phyloP scores from a whole-genome alignment of 2,113 vertebrate genomes.

The Passer montanus region DNA sequence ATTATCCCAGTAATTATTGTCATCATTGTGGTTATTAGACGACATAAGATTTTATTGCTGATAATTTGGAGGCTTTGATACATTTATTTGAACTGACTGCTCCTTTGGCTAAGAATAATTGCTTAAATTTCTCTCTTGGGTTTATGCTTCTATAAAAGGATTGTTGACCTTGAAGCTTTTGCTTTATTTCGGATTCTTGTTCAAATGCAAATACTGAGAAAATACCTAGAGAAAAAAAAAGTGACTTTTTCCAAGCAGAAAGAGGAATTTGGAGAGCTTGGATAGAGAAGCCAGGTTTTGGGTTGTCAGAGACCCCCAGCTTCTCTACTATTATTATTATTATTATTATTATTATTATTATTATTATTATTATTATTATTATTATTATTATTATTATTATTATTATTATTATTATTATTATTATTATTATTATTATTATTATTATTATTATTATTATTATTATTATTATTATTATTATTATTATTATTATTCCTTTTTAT shows the following conservation, averaged over 20 bases:
- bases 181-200: conserved; percentile 44
- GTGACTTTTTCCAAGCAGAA: neutral
- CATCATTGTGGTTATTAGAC: conserved; percentile 6
- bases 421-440: neutral
- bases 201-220: conserved; percentile 29
- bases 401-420: neutral
- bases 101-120: conserved; percentile 57
- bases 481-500: neutral
- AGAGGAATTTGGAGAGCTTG: neutral
- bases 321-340: neutral
- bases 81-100: conserved; percentile 45
- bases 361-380: neutral
- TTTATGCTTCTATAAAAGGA: conserved; percentile 51
- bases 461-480: neutral
- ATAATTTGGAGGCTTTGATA: conserved; percentile 59
- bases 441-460: neutral
- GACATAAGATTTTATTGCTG: conserved; percentile 62
- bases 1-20: conserved; percentile 1
- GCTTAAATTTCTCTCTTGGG: conserved; percentile 43
- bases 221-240: neutral
- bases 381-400: neutral
- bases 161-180: conserved; percentile 47
- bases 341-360: neutral
- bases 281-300: neutral
- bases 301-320: neutral